Evolutionary conservation across 2,113 vertebrate genomes (phyloP), one percentile per base, ranked within the genome.

Genomic region (Sturnus vulgaris): DNA sequence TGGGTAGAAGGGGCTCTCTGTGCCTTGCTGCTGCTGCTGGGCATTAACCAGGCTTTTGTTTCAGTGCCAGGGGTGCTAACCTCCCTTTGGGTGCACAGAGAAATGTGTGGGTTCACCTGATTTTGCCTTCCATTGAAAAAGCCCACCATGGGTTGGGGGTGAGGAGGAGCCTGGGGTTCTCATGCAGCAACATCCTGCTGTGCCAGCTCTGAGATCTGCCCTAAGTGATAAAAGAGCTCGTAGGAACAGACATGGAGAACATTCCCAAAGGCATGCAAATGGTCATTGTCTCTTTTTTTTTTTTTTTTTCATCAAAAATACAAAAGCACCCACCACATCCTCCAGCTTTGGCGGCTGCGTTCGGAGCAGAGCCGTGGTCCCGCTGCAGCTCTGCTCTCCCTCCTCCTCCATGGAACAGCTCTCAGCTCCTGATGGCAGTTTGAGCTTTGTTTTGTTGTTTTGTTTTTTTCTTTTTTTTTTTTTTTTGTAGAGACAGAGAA

Each of bases 191-290:
- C 86, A 39, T 73, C 86, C 66, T 46, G 59, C 86, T 88, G 82
- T 56, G 84, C 94, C 91, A 64, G 91, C 75, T 88, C 79, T 39
- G 90, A 50, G 25, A 91, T 77, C 82, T 59, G 87, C 94, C 81
- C 79, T 65, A 84, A 90, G 82, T 53, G 78, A 56, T 59, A 49
- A 64, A 96, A 94, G 70, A 95, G 94, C 91, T 94, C 15, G 0
- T 84, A 81, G 82, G 82, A 92, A 70, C 91, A 87, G 95, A 90
- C 90, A 86, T 40, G 82, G 96, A 94, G 93, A 94, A 95, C 94
- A 96, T 84, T 88, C 89, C 93, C 92, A 92, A 82, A 97, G 73
- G 91, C 97, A 97, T 97, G 97, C 96, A 95, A 91, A 90, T 88
- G 79, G 90, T 95, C 85, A 65, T 88, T 78, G 82, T 91, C 85